Evolutionary conservation across 1,140 invertebrate genomes (phyloP), one percentile per base, ranked within the genome.

Genomic region (Oppia nitens): DNA sequence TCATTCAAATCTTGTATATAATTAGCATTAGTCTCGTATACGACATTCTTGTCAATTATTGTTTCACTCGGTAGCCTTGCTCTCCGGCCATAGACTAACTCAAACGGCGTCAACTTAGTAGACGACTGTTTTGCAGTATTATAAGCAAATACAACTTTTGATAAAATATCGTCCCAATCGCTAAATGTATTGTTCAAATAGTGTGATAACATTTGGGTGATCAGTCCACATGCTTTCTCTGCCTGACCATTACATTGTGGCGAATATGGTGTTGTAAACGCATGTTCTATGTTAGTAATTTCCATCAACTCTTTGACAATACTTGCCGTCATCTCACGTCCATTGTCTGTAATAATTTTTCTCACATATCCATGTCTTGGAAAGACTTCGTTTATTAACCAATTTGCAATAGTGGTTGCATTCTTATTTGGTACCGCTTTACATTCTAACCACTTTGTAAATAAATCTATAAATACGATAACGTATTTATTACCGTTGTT

Each of bases 151-250:
- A 56, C 56, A n/a, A 61, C 47, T 11, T 60, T 62, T n/a, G 57
- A 57, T 20, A 70, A 27, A 55, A 65, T 66, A 25, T 55, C 53
- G 57, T 72, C 67, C 71, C 68, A 71, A 47, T 71, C 62, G n/a
- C n/a, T n/a, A 66, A 63, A 21, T 60, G 57, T 55, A n/a, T n/a
- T n/a, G n/a, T n/a, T n/a, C n/a, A n/a, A n/a, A n/a, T n/a, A n/a
- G n/a, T n/a, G n/a, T n/a, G n/a, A n/a, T n/a, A n/a, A n/a, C n/a
- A n/a, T n/a, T n/a, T n/a, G n/a, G n/a, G n/a, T n/a, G n/a, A n/a
- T n/a, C n/a, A n/a, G n/a, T n/a, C n/a, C n/a, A n/a, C n/a, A n/a
- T n/a, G n/a, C n/a, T n/a, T n/a, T n/a, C n/a, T 68, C 67, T 2
- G 54, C 47, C 3, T 66, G 48, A 0, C 69, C 68, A 58, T 71